Evolutionary conservation across 1,140 invertebrate genomes (phyloP).

Genomic region (Amyelois transitella): DNA sequence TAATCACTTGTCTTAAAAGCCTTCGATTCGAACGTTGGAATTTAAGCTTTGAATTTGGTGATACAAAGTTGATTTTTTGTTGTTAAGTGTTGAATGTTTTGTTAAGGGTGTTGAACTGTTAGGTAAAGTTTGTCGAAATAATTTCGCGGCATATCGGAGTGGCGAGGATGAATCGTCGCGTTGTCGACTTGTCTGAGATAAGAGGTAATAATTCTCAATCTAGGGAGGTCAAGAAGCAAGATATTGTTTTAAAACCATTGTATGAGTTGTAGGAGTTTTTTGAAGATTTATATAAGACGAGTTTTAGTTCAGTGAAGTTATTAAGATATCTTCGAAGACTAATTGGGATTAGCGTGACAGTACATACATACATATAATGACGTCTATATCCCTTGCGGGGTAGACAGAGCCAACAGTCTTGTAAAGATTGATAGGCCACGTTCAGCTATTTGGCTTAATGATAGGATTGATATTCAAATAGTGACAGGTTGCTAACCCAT

Average conservation of each 20-base stretch:
- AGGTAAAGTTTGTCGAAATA: conserved; percentile 66
- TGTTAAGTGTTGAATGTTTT: conserved; percentile 12
- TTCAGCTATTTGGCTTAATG: no score
- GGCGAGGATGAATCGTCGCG: conserved; percentile 37
- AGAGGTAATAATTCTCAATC: conserved; percentile 60
- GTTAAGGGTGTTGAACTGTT: conserved; percentile 44
- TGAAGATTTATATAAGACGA: no score
- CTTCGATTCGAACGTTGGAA: conserved; percentile 7
- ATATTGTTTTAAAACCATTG: conserved; percentile 28
- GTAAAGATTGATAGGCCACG: no score
- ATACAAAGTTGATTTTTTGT: conserved; percentile 29
- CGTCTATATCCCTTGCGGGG: no score
- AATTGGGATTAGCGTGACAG: no score
- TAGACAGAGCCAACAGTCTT: no score
- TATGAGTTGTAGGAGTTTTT: not conserved
- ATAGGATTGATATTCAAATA: no score
- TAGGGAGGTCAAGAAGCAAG: conserved; percentile 27
- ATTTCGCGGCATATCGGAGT: conserved; percentile 59
- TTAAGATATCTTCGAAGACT: no score
- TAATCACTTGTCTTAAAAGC: conserved; percentile 56
- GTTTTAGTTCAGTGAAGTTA: no score
- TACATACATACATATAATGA: no score
- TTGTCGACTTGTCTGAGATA: conserved; percentile 58
- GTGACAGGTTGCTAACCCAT: no score
- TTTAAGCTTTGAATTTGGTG: conserved; percentile 16